Conservation (phyloP, 1,140 invertebrate genomes). For the Medauroidea extradentata region DNA sequence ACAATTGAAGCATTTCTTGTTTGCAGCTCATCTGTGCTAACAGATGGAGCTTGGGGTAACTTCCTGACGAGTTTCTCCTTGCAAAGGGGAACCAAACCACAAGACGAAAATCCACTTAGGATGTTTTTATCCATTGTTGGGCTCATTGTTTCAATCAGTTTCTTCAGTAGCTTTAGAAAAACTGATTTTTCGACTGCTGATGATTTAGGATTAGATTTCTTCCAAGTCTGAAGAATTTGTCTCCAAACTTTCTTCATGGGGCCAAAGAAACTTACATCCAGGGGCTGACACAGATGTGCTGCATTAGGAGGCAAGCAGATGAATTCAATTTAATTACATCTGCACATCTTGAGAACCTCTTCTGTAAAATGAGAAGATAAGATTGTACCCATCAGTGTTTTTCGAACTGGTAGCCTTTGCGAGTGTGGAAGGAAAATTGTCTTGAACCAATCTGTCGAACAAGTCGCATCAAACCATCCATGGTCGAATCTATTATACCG, state of each 20-base stretch:
- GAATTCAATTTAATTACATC: conserved; percentile 31
- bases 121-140: too few species aligned
- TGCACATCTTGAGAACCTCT: conserved; percentile 22
- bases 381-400: conserved; percentile 41
- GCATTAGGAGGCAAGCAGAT: conserved; percentile 34
- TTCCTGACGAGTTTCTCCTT: too few species aligned
- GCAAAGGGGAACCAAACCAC: too few species aligned
- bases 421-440: conserved; percentile 24
- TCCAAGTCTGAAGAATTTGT: too few species aligned
- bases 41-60: too few species aligned
- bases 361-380: conserved; percentile 33
- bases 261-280: conserved; percentile 11
- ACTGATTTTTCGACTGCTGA: neutral
- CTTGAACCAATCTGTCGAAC: conserved; percentile 37
- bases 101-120: too few species aligned
- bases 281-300: conserved; percentile 26
- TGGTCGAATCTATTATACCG: conserved; percentile 26
- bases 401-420: conserved; percentile 27
- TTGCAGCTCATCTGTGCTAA: too few species aligned
- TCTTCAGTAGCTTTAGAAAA: neutral
- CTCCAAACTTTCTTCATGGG: neutral
- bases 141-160: neutral
- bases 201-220: too few species aligned
- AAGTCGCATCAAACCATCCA: conserved; percentile 39
- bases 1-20: too few species aligned